Percentiles rank a stretch among this genome's conserved stretches.
Conservation (phyloP, 2,113 vertebrate genomes). For the Tor tambroides region DNA sequence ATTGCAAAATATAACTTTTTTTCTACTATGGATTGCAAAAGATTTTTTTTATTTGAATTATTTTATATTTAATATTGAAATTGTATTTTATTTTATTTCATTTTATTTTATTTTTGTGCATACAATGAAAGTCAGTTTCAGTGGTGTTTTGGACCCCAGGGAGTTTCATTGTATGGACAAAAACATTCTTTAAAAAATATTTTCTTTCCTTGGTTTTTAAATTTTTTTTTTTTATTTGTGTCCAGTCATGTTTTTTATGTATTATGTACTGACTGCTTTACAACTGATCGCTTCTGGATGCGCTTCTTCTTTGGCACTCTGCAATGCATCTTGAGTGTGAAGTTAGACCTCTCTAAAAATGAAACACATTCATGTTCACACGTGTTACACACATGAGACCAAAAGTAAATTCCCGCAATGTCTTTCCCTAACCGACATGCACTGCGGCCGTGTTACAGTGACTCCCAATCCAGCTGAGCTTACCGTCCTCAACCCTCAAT, state of each 20-base stretch:
- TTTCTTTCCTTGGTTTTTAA: background rate
- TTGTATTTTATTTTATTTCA: no score
- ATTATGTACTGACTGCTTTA: background rate
- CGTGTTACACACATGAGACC: background rate
- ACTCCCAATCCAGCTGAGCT: conserved; percentile 65
- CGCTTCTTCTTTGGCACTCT: background rate
- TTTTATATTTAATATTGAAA: no score
- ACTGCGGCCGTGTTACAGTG: conserved; percentile 47
- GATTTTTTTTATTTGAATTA: no score
- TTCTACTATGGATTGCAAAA: no score
- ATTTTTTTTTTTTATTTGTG: background rate
- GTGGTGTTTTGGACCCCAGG: background rate
- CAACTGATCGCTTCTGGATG: background rate
- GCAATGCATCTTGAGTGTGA: background rate
- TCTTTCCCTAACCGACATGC: conserved; percentile 20
- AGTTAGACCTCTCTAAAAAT: background rate
- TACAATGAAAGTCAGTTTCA: background rate
- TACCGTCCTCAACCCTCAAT: conserved; percentile 67
- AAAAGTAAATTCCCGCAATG: conserved; percentile 22
- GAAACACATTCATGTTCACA: conserved; percentile 3
- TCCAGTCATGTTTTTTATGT: background rate
- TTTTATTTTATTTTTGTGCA: no score
- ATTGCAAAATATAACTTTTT: no score
- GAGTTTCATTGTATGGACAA: background rate
- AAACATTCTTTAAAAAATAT: background rate